Conservation (phyloP, 2,113 vertebrate genomes). For the Heterocephalus glaber region DNA sequence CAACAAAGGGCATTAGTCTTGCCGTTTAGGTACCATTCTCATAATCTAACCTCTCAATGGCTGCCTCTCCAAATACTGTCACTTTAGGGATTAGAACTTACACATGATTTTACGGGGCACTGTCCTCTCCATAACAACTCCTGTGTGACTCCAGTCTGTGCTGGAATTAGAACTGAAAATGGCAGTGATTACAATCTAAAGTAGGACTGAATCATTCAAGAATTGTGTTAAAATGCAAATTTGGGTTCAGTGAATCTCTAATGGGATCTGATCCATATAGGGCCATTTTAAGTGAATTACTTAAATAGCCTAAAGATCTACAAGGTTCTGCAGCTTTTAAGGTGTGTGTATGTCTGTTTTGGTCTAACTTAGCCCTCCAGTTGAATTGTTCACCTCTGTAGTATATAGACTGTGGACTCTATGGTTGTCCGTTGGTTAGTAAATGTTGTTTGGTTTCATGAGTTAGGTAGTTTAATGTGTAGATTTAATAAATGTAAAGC, state of each 20-base stretch:
- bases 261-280: background rate
- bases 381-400: background rate
- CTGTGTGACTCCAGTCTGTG: background rate
- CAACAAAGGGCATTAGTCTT: background rate
- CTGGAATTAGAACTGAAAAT: background rate
- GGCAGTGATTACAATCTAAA: background rate
- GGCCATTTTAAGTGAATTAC: background rate
- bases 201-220: background rate
- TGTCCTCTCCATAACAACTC: background rate
- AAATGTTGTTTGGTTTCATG: background rate
- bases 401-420: background rate
- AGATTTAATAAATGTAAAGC: constrained; percentile 2
- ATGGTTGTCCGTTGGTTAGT: background rate
- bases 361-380: background rate
- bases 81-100: background rate
- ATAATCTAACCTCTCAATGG: background rate
- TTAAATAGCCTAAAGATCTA: background rate
- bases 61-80: background rate
- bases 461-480: background rate
- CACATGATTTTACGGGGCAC: background rate
- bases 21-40: background rate
- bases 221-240: background rate
- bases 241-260: background rate
- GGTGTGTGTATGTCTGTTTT: background rate
- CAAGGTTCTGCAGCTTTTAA: background rate